Evolutionary conservation across 2,797 vertebrate genomes (phyloP).

Genomic region (Myotis pilosus): DNA sequence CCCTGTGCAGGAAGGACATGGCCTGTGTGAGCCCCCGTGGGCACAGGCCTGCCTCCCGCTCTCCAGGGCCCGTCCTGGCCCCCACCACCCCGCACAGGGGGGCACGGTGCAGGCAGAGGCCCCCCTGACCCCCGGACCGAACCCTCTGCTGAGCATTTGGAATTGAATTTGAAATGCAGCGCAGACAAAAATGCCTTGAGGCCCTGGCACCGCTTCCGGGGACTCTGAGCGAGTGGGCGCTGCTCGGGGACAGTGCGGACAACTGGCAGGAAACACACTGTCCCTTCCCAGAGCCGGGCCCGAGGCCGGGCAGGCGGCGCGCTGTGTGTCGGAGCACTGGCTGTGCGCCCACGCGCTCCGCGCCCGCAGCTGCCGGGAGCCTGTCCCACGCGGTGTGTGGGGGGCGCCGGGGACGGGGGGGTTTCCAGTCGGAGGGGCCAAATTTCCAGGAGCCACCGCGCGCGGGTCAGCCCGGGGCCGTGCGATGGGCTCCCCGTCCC

Average conservation of each 20-base stretch:
- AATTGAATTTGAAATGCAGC: background rate
- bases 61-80: fast-evolving
- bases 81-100: too few species aligned
- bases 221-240: background rate
- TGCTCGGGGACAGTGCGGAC: background rate
- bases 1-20: background rate
- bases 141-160: background rate
- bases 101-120: background rate
- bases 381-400: too few species aligned
- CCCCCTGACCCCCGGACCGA: background rate
- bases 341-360: fast-evolving
- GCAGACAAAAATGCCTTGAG: background rate
- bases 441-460: background rate
- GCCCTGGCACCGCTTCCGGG: background rate
- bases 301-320: background rate
- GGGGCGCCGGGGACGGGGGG: background rate
- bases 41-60: background rate
- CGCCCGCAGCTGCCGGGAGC: background rate
- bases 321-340: fast-evolving
- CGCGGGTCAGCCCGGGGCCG: fast-evolving
- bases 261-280: fast-evolving
- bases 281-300: background rate
- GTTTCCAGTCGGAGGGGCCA: background rate
- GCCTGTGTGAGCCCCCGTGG: background rate
- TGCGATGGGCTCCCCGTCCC: background rate